A percentile compares a stretch with the other conserved stretches of the same genome.
These are phyloP conservation scores for Lepilemur septentrionalis DNA, from an alignment of 2,797 vertebrate genomes.

Conservation along the genomic window DNA sequence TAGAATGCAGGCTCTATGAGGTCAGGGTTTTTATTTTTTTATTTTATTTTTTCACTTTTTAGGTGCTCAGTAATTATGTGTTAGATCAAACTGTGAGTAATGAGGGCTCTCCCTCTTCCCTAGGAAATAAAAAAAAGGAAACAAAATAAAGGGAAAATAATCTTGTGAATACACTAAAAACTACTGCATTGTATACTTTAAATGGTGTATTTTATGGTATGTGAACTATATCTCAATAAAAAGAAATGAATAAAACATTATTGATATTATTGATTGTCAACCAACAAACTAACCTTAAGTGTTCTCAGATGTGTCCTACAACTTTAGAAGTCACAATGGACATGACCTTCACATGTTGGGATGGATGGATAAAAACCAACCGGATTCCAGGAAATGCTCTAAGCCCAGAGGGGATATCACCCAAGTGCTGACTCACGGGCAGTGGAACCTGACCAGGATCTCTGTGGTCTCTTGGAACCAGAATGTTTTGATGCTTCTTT, in stretches of 20 bases:
- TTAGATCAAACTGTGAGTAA: neutral
- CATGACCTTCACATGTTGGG: neutral
- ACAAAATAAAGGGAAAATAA: neutral
- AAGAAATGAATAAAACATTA: neutral
- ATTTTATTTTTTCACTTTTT: neutral
- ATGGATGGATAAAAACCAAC: neutral
- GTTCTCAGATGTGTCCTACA: neutral
- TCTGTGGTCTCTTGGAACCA: neutral
- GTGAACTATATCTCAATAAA: neutral
- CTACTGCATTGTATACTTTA: neutral
- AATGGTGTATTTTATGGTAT: neutral
- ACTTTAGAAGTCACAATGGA: neutral
- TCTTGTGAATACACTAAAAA: neutral
- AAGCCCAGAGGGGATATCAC: neutral
- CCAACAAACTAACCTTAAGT: neutral
- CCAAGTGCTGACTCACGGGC: neutral
- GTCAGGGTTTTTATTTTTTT: neutral
- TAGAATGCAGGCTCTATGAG: neutral
- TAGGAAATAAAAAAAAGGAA: neutral
- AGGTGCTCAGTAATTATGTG: neutral
- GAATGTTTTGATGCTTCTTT: neutral
- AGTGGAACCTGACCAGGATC: neutral
- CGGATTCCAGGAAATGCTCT: neutral
- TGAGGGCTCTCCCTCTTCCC: neutral
- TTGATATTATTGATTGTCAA: neutral